Evolutionary conservation across 2,113 vertebrate species (phyloP), one percentile per base, ranked within the genome.

Genomic region (Taurulus bubalis): DNA sequence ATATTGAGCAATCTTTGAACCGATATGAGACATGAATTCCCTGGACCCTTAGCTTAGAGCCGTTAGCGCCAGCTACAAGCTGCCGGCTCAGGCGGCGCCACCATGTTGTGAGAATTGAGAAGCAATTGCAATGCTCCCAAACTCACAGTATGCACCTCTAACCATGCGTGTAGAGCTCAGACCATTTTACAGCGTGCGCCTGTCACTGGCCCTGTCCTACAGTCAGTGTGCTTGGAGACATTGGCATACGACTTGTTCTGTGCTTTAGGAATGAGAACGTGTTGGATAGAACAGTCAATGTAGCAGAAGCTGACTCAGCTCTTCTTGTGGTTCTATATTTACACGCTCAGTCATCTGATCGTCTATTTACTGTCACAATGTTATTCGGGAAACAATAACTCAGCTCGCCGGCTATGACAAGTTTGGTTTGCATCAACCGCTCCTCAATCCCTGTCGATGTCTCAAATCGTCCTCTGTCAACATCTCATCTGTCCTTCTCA

Each of bases 401-500:
- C 51, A 53, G 69, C 32, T 28, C 1, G 2, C n/a, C 3, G 7
- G 8, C 45, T 80, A 38, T 81, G 74, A 81, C 70, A 77, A 40
- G 71, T 24, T 69, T 22, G 1, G 3, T 78, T 75, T 30, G 20
- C 38, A 49, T 75, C 64, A 73, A 75, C 62, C 4, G 11, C 53
- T 80, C 58, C 69, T 78, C 58, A 53, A 73, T 82, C 53, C 76
- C n/a, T 0, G 26, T 63, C 24, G 68, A 73, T 75, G 51, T 77
- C 66, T 73, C 56, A 80, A 73, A 80, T 75, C 79, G 73, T 79
- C 55, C 58, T 51, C 75, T 77, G 51, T 83, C 84, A 73, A 40
- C 55, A 72, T 71, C 59, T 83, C 56, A 58, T 75, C 59, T 55
- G 71, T 71, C 36, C 69, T 45, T 67, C 83, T 70, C 22, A 3